Conservation (phyloP, 2,797 vertebrate genomes). For the Anguilla megastoma region DNA sequence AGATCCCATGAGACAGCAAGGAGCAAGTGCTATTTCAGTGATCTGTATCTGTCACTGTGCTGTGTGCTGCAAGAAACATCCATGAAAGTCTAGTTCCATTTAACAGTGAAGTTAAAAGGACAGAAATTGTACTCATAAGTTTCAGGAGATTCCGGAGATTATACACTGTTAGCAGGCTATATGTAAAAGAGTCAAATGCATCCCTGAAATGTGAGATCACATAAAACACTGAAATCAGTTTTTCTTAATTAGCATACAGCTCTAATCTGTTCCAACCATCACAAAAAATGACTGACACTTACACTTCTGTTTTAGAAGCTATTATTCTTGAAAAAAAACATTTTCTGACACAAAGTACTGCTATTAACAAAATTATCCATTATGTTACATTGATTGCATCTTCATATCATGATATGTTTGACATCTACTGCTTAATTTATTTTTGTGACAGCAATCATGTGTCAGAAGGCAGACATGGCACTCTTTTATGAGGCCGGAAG, state of each 20-base stretch:
- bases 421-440: neutral
- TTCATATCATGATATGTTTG: neutral
- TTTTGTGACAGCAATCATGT: conserved; percentile 38
- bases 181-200: neutral
- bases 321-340: neutral
- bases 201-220: neutral
- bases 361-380: neutral
- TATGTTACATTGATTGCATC: neutral
- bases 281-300: neutral
- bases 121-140: neutral
- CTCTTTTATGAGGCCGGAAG: conserved; percentile 44
- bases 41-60: conserved; percentile 57
- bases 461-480: conserved; percentile 42
- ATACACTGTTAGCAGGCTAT: neutral
- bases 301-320: neutral
- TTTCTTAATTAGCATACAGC: neutral
- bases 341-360: neutral
- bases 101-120: neutral
- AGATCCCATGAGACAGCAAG: conserved; percentile 56
- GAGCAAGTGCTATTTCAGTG: conserved; percentile 55
- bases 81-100: neutral
- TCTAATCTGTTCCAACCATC: neutral
- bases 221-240: neutral
- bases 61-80: neutral
- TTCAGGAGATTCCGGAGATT: neutral